Conservation (phyloP, 2,113 vertebrate genomes). For the Corythaeola cristata region DNA sequence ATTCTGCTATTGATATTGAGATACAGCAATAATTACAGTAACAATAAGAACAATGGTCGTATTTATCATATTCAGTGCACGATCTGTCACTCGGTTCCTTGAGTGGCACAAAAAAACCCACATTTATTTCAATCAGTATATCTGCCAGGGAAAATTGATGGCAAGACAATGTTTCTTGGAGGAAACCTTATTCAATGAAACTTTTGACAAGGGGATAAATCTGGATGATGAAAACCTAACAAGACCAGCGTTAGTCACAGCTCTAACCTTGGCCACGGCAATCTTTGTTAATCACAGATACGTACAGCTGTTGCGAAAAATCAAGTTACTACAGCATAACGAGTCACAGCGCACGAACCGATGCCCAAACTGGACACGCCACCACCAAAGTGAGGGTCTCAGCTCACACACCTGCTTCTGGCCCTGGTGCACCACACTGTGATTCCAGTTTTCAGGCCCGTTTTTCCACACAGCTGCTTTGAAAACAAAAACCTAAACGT, state of each 20-base stretch:
- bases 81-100: neutral
- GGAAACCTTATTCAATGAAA: conserved; percentile 30
- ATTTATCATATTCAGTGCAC: neutral
- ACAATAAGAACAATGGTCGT: neutral
- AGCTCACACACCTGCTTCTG: neutral
- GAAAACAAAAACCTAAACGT: neutral
- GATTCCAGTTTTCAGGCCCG: neutral
- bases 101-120: neutral
- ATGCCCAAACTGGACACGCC: neutral
- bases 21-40: neutral
- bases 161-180: conserved; percentile 24
- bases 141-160: conserved; percentile 2
- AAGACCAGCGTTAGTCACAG: neutral
- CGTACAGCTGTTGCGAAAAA: neutral
- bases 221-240: neutral
- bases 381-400: neutral
- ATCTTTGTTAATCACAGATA: conserved; percentile 14
- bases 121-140: conserved; percentile 29
- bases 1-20: rapidly evolving
- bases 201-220: conserved; percentile 42
- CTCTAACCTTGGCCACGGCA: neutral
- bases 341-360: neutral
- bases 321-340: neutral
- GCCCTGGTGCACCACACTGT: neutral
- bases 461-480: neutral